These are phyloP conservation scores for Lypha dubia DNA, from an alignment of 2,888 invertebrate species.

Conservation along the genomic window DNA sequence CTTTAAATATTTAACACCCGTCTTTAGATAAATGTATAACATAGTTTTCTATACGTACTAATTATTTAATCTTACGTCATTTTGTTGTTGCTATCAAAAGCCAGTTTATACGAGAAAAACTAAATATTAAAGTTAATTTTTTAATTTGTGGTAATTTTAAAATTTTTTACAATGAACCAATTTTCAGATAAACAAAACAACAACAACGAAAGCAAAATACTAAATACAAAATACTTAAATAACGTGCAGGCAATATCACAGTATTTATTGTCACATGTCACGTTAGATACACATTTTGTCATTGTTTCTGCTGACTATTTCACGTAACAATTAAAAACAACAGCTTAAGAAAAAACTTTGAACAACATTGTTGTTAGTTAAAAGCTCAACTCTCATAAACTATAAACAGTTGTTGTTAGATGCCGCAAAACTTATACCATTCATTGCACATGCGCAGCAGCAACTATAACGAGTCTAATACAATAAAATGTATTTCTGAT, in stretches of 20 bases:
- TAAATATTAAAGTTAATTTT: slow-evolving; percentile 40
- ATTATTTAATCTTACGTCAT: slow-evolving; percentile 3
- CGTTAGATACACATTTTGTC: slow-evolving; percentile 62
- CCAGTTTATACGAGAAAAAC: slow-evolving; percentile 12
- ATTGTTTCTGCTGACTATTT: slow-evolving; percentile 31
- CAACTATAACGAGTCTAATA: slow-evolving; percentile 21
- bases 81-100: neutral
- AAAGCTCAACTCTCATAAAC: neutral
- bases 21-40: too few relatives aligned
- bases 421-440: neutral
- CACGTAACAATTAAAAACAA: slow-evolving; percentile 52
- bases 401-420: slow-evolving; percentile 25
- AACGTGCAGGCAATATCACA: slow-evolving; percentile 64
- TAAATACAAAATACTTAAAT: slow-evolving; percentile 46
- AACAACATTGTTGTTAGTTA: slow-evolving; percentile 21
- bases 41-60: neutral
- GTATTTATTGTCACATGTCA: slow-evolving; percentile 72
- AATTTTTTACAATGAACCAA: slow-evolving; percentile 67
- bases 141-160: slow-evolving; percentile 61
- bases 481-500: slow-evolving; percentile 1
- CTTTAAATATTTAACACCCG: too few relatives aligned
- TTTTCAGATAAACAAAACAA: slow-evolving; percentile 47
- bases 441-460: slow-evolving; percentile 60
- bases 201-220: slow-evolving; percentile 9
- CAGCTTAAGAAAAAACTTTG: slow-evolving; percentile 17